Percentiles rank a stretch among this genome's conserved stretches.
Conservation (phyloP, 2,888 invertebrate species). For the Pammene fasciana region DNA sequence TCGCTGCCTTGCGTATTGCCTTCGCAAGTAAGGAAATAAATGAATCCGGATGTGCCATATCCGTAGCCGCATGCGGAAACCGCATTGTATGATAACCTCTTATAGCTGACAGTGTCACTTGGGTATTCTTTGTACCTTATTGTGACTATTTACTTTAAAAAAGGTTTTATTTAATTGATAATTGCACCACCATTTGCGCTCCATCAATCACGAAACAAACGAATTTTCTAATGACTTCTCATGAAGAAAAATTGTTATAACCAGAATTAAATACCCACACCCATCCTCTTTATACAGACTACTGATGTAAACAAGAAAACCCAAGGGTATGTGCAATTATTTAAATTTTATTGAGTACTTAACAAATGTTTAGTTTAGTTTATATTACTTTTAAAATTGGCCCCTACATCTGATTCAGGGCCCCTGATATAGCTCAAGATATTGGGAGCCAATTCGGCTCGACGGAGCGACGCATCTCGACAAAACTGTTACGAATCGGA, state of each 20-base stretch:
- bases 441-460: too few relatives aligned
- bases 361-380: too few relatives aligned
- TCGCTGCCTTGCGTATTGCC: constrained; percentile 2
- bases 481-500: too few relatives aligned
- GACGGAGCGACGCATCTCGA: too few relatives aligned
- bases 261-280: constrained; percentile 6
- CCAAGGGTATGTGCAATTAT: not conserved
- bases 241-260: not conserved
- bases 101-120: too few relatives aligned
- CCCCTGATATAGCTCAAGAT: too few relatives aligned
- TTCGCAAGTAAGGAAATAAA: constrained; percentile 9
- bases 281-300: not conserved
- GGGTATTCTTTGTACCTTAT: not conserved
- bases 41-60: too few relatives aligned
- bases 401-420: too few relatives aligned
- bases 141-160: not conserved
- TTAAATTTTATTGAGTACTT: not conserved
- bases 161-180: not conserved
- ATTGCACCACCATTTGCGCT: not conserved
- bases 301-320: not conserved
- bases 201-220: not conserved
- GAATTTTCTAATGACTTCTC: not conserved
- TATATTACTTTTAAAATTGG: too few relatives aligned
- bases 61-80: too few relatives aligned
- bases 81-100: too few relatives aligned